Conservation (phyloP, 2,797 vertebrate species). For the Lithobates pipiens region DNA sequence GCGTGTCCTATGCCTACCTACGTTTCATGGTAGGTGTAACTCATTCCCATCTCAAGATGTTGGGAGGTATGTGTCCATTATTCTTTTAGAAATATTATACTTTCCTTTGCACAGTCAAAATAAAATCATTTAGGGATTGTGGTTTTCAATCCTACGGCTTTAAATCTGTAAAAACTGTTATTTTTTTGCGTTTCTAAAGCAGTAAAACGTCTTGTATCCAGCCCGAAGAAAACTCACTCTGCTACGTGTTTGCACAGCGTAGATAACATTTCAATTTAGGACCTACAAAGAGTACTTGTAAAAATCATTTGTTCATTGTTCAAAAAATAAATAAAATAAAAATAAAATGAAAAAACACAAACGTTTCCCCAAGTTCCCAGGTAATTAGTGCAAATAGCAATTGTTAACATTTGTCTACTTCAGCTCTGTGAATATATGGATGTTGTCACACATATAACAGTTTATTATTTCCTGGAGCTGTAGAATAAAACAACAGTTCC, state of each 20-base stretch:
- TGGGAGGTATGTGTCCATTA: no score
- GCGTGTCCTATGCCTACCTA: no score
- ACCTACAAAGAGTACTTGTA: neutral
- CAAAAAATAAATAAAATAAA: neutral
- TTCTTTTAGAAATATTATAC: no score
- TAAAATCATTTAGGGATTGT: neutral
- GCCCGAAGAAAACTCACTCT: neutral
- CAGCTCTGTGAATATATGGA: conserved; percentile 38
- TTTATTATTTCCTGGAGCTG: conserved; percentile 53
- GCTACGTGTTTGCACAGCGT: neutral
- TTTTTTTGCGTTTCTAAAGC: neutral
- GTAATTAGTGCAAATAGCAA: conserved; percentile 34
- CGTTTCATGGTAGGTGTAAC: no score
- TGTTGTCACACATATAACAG: conserved; percentile 49
- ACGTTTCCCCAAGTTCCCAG: conserved; percentile 11
- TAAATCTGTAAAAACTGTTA: neutral
- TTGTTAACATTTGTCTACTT: conserved; percentile 34
- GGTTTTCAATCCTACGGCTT: neutral
- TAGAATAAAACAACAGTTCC: conserved; percentile 49
- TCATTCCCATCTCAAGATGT: no score
- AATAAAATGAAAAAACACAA: no score
- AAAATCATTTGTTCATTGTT: conserved; percentile 20
- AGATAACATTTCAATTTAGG: neutral
- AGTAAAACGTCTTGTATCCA: neutral
- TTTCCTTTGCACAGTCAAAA: neutral